Conservation (phyloP, 2,888 invertebrate genomes). For the Ellobium chinense region DNA sequence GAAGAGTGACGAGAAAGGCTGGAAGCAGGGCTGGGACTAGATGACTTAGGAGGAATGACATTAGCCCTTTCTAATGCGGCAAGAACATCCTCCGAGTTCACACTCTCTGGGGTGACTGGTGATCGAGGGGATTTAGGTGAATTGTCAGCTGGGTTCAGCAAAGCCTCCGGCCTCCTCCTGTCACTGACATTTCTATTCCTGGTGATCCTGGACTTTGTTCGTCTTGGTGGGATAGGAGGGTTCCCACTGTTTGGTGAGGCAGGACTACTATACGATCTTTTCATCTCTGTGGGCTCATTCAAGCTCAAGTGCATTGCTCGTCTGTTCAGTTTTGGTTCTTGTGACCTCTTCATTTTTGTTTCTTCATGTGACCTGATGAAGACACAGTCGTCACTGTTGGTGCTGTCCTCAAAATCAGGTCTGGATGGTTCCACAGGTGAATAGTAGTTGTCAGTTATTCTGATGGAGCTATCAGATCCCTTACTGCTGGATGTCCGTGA, state of each 20-base stretch:
- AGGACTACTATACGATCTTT: background rate
- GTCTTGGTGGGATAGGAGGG: conserved; percentile 45
- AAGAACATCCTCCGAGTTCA: conserved; percentile 43
- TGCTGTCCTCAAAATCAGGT: background rate
- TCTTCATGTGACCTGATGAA: conserved; percentile 14
- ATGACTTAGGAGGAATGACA: background rate
- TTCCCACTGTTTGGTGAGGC: background rate
- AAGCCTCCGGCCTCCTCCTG: conserved; percentile 14
- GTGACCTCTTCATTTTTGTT: no score
- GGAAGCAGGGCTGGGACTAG: background rate
- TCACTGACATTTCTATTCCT: conserved; percentile 15
- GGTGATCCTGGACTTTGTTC: conserved; percentile 43
- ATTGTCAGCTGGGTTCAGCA: background rate
- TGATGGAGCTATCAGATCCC: background rate
- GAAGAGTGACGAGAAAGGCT: background rate
- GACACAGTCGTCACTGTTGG: background rate
- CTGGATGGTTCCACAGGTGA: background rate
- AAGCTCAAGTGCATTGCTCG: conserved; percentile 2
- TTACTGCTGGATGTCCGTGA: background rate
- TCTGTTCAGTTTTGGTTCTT: no score
- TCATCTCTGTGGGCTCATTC: background rate
- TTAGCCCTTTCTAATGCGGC: conserved; percentile 25
- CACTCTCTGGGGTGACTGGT: background rate
- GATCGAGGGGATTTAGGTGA: background rate
- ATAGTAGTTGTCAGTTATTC: conserved; percentile 2